Conservation (phyloP, 1,140 invertebrate species). For the Diorhabda sublineata region DNA sequence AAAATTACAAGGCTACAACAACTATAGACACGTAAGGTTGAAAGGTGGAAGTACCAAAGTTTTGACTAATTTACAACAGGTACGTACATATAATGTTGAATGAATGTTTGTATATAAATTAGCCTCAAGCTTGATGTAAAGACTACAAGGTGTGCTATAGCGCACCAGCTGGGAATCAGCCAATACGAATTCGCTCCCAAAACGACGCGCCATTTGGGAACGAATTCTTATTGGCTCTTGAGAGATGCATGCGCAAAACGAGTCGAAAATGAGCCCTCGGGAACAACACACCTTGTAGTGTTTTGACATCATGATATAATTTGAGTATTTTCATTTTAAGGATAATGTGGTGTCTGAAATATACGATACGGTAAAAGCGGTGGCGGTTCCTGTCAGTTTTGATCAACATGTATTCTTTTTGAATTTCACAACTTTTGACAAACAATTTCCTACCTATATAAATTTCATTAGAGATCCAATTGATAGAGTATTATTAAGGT, state of each 20-base stretch:
- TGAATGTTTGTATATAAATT: neutral
- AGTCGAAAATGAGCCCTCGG: no score
- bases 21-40: constrained; percentile 59
- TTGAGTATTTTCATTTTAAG: constrained; percentile 41
- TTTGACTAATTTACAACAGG: constrained; percentile 50
- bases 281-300: no score
- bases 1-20: constrained; percentile 57
- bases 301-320: no score
- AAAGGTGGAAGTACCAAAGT: constrained; percentile 47
- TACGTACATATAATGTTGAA: constrained; percentile 25
- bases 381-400: constrained; percentile 58
- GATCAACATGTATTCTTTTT: constrained; percentile 62
- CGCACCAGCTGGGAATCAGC: no score
- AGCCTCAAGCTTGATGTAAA: no score
- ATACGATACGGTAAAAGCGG: constrained; percentile 51
- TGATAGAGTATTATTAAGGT: constrained; percentile 47
- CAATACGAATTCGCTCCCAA: no score
- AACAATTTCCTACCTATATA: constrained; percentile 60
- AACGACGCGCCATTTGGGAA: no score
- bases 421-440: constrained; percentile 59
- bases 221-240: no score
- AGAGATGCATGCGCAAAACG: no score
- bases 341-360: constrained; percentile 55
- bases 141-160: no score
- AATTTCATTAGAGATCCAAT: constrained; percentile 64